Conservation (phyloP, 2,888 invertebrate genomes). For the Idaea biselata region DNA sequence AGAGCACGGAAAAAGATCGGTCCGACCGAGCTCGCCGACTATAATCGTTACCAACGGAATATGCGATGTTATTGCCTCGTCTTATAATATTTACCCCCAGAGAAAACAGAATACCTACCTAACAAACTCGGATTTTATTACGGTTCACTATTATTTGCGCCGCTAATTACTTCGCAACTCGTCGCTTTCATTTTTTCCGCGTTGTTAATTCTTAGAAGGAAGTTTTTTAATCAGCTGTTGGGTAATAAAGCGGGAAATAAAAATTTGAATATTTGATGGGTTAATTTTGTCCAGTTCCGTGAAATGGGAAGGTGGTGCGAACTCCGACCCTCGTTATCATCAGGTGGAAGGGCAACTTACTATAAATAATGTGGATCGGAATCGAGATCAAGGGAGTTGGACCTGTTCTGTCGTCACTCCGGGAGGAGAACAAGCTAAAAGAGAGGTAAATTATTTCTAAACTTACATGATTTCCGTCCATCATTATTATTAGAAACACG, state of each 20-base stretch:
- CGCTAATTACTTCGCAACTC: not conserved
- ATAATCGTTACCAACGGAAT: slow-evolving; percentile 39
- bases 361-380: slow-evolving; percentile 82
- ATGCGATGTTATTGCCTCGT: slow-evolving; percentile 35
- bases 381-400: slow-evolving; percentile 88
- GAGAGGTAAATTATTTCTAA: slow-evolving; percentile 79
- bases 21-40: slow-evolving; percentile 24
- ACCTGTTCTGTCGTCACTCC: slow-evolving; percentile 88
- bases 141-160: slow-evolving; percentile 6
- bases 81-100: slow-evolving; percentile 30
- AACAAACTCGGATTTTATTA: slow-evolving; percentile 9
- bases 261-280: not conserved
- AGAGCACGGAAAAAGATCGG: slow-evolving; percentile 34
- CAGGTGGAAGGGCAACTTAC: slow-evolving; percentile 81
- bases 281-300: slow-evolving; percentile 62
- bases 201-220: not conserved
- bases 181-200: not conserved
- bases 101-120: slow-evolving; percentile 14
- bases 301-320: slow-evolving; percentile 83
- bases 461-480: slow-evolving; percentile 3
- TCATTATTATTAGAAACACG: too few relatives aligned
- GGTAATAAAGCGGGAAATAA: not conserved
- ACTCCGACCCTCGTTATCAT: slow-evolving; percentile 73
- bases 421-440: slow-evolving; percentile 87
- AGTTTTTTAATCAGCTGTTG: not conserved